Conservation (phyloP, 2,113 vertebrate genomes). For the Laterallus jamaicensis region DNA sequence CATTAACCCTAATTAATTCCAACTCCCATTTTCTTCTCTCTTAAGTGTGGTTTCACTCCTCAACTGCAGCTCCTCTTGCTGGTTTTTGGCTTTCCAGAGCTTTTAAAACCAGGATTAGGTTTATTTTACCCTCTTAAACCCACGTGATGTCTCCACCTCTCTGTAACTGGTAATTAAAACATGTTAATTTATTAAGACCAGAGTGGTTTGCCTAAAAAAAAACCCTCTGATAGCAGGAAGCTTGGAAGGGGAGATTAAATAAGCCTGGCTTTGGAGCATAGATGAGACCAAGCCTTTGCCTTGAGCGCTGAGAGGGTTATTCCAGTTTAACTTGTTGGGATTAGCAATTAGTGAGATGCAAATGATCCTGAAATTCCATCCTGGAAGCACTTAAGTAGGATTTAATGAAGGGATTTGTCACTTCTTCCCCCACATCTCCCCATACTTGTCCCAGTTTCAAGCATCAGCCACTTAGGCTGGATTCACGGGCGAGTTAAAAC, state of each 20-base stretch:
- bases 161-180: not conserved
- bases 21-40: not conserved
- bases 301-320: not conserved
- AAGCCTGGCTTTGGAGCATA: not conserved
- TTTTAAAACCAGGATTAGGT: not conserved
- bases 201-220: not conserved
- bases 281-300: not conserved
- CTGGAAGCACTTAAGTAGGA: not conserved
- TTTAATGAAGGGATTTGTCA: not conserved
- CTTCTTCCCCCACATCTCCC: fast-evolving
- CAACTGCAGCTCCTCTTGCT: not conserved
- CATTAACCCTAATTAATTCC: not conserved
- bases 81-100: not conserved
- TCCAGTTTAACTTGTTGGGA: not conserved
- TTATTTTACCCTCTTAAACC: not conserved
- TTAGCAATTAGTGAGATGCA: not conserved
- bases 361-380: not conserved
- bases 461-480: not conserved
- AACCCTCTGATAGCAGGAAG: not conserved
- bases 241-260: not conserved
- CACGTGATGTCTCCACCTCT: fast-evolving
- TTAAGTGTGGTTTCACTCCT: not conserved
- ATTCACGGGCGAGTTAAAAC: not conserved
- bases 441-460: not conserved
- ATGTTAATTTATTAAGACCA: fast-evolving